phyloP scores from a whole-genome alignment of 1,140 invertebrate species.

The Drosophila orena region DNA sequence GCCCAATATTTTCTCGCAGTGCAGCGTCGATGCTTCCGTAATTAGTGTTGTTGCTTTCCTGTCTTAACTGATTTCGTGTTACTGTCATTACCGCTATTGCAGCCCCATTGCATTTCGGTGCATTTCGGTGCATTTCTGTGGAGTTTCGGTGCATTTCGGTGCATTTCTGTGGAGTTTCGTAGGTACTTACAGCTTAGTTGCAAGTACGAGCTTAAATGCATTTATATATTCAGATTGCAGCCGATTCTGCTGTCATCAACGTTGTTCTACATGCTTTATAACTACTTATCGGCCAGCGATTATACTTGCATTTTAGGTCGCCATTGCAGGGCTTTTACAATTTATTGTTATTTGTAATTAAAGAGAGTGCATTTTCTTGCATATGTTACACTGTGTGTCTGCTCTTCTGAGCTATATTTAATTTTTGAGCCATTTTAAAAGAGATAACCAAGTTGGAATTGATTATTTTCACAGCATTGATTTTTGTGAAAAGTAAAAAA shows the following conservation, averaged over 20 bases:
- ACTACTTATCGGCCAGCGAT: not conserved
- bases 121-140: not conserved
- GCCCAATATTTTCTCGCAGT: slow-evolving; percentile 1
- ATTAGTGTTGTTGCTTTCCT: slow-evolving; percentile 20
- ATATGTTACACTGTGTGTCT: not conserved
- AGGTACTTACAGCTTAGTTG: slow-evolving; percentile 14
- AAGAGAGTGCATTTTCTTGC: not conserved
- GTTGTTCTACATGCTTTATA: not conserved
- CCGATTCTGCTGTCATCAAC: not conserved
- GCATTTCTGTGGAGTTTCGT: slow-evolving; percentile 1
- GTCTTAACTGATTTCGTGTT: slow-evolving; percentile 16
- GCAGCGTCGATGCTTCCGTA: slow-evolving; percentile 4
- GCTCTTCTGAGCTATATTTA: not conserved
- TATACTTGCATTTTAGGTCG: not conserved
- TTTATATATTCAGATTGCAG: slow-evolving; percentile 3
- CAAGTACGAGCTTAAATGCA: slow-evolving; percentile 16
- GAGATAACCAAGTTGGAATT: too few species aligned
- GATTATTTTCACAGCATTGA: not conserved
- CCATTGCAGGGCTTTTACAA: not conserved
- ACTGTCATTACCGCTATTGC: slow-evolving; percentile 24
- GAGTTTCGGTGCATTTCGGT: too few species aligned
- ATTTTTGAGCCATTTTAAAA: not conserved
- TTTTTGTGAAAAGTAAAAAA: too few species aligned
- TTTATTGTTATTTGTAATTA: not conserved
- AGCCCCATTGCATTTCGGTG: not conserved